A percentile compares a stretch with the other conserved stretches of the same genome.
Evolutionary conservation across 2,797 vertebrate genomes (phyloP).

Genomic region (Dendrocincla fuliginosa): DNA sequence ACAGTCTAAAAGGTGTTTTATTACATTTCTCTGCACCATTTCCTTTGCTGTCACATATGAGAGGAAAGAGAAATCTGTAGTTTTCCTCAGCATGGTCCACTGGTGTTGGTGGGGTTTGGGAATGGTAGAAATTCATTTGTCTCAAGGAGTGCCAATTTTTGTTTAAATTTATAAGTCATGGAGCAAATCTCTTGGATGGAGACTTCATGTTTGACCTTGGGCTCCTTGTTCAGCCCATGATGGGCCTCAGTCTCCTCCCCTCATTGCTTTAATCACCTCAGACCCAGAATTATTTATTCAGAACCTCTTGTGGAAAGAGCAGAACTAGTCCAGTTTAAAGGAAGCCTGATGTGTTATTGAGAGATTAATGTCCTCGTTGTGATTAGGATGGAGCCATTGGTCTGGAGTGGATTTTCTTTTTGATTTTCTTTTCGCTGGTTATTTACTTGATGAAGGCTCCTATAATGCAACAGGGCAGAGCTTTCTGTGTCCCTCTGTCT

Average conservation of each 20-base stretch:
- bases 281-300: neutral
- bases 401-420: neutral
- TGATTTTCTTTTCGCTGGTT: neutral
- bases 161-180: neutral
- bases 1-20: neutral
- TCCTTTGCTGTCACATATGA: neutral
- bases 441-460: neutral
- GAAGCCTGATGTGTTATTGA: neutral
- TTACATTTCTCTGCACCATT: neutral
- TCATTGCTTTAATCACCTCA: neutral
- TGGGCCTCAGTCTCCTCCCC: neutral
- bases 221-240: neutral
- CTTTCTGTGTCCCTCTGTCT: neutral
- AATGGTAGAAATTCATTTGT: neutral
- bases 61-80: fast-evolving
- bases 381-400: neutral
- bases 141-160: neutral
- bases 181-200: neutral
- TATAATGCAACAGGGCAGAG: neutral
- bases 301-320: neutral
- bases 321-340: neutral
- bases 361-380: neutral
- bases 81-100: neutral
- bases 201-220: neutral
- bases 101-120: fast-evolving